A percentile compares a stretch with the other conserved stretches of the same genome.
Evolutionary conservation across 2,888 invertebrate species (phyloP).

Genomic region (Drosophila mimica): DNA sequence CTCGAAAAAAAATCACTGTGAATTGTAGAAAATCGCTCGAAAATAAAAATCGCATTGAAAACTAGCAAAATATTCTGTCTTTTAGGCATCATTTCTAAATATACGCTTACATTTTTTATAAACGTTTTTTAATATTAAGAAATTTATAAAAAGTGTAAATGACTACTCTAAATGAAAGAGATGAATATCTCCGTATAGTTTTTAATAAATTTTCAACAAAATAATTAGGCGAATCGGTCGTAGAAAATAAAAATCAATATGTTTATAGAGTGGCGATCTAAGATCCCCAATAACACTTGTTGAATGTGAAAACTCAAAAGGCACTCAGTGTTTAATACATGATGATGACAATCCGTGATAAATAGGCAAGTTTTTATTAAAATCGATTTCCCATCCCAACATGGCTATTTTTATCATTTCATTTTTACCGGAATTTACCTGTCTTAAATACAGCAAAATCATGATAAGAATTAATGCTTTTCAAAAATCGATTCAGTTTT

Average conservation of each 20-base stretch:
- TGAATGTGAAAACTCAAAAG: background rate
- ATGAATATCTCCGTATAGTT: background rate
- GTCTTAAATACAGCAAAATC: background rate
- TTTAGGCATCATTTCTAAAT: background rate
- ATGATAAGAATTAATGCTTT: background rate
- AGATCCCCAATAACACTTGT: background rate
- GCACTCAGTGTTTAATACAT: background rate
- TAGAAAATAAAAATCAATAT: background rate
- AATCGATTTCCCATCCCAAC: background rate
- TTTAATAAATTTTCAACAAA: background rate
- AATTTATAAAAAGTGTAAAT: background rate
- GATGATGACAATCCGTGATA: background rate
- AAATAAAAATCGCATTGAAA: background rate
- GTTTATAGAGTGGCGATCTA: background rate
- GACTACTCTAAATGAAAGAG: no score
- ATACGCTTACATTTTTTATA: background rate
- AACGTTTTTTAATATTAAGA: background rate
- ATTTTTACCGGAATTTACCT: background rate
- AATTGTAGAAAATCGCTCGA: background rate
- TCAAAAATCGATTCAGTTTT: background rate
- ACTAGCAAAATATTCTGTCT: background rate
- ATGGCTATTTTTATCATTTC: background rate
- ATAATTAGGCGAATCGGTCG: background rate
- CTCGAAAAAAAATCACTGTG: background rate
- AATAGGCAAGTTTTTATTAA: background rate